phyloP scores from a whole-genome alignment of 2,888 invertebrate genomes.

The Aspidapion aeneum region DNA sequence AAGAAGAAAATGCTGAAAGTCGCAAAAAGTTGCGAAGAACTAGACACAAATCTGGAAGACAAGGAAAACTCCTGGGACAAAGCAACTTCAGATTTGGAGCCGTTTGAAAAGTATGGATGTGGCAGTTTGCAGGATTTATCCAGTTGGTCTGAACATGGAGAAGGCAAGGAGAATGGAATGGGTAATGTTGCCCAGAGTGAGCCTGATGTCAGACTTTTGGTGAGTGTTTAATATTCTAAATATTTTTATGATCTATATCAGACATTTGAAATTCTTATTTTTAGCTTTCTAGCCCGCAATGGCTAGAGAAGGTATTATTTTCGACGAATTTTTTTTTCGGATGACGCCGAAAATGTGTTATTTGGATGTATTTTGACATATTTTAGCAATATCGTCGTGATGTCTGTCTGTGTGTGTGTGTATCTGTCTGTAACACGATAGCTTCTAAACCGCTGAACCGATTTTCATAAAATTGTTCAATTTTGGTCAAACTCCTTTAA shows the following conservation, averaged over 20 bases:
- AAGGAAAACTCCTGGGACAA: slow-evolving; percentile 55
- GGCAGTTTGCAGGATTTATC: slow-evolving; percentile 66
- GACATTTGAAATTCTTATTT: not conserved
- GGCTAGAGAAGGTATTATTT: no score
- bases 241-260: not conserved
- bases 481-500: no score
- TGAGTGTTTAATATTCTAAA: slow-evolving; percentile 22
- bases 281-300: no score
- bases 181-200: slow-evolving; percentile 56
- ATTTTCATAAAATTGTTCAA: no score
- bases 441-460: no score
- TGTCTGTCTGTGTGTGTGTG: no score
- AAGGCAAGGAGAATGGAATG: slow-evolving; percentile 22
- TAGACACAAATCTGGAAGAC: slow-evolving; percentile 34
- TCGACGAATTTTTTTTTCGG: no score
- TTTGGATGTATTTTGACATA: no score
- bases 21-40: slow-evolving; percentile 42
- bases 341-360: no score
- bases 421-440: no score
- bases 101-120: slow-evolving; percentile 48
- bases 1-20: slow-evolving; percentile 36
- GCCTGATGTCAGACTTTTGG: slow-evolving; percentile 57
- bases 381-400: no score
- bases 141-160: slow-evolving; percentile 29
- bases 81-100: slow-evolving; percentile 48